Base-by-base conservation (phyloP, 2,888 invertebrate species). In the Cephus pulcher region DNA sequence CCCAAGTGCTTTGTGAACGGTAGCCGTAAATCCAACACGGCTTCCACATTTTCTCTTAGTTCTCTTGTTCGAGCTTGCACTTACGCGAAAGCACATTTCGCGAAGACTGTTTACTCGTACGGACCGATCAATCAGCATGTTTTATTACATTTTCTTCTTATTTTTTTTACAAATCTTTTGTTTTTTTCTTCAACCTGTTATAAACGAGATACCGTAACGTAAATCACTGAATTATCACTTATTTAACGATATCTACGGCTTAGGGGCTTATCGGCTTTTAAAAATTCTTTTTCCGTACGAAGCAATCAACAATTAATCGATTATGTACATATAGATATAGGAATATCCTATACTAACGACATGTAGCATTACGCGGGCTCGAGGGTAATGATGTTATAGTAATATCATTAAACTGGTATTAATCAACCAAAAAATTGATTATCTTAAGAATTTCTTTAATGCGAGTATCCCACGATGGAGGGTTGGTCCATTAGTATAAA, bases 31-130 rank as follows among this genome's bases (percentile, higher is more conserved):
- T 34, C 71, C 34, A 34, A 15, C 71, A 33, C 71, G 71, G 75
- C 82, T 81, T 84, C 84, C 81, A 77, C 80, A 77, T 78, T 71
- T 73, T 81, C 78, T 75, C 15, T 71, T 71, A 34, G 34, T 32
- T 34, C 71, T 71, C 71, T 23, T 34, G 34, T 15, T 56, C 56
- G 9, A 23, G 23, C 23, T 56, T 9, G 56, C 71, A 34, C 71
- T 32, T 32, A 71, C 32, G 32, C 71, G 34, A 71, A 71, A 34
- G 71, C 71, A 71, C 71, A 71, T 34, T 71, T 71, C 71, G 9
- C 56, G 56, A 56, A 56, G 6, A 56, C 6, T 56, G 23, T 56
- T 56, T 56, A 56, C 9, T 9, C 56, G 9, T 56, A 23, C 9
- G 56, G 23, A 23, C 23, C 23, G 56, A 56, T 23, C 56, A 9